These are phyloP conservation scores for Listronotus oregonensis DNA, from an alignment of 1,140 invertebrate species.

Conservation along the genomic window DNA sequence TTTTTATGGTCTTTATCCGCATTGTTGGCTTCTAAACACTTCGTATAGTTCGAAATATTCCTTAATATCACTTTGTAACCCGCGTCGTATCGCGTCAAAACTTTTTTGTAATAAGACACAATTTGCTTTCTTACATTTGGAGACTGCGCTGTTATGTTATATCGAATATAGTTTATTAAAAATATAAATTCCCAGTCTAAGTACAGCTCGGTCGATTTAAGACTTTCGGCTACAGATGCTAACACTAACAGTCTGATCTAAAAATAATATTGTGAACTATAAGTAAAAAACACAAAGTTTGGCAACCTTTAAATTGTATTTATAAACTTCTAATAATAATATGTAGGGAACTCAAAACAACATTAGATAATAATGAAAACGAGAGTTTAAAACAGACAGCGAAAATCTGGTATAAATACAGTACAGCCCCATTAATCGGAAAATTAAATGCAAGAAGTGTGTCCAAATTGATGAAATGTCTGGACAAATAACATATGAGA, in stretches of 20 bases:
- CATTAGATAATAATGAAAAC: too few relatives aligned
- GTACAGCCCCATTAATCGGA: too few relatives aligned
- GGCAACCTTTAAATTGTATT: too few relatives aligned
- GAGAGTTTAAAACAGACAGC: too few relatives aligned
- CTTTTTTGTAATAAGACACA: constrained; percentile 68
- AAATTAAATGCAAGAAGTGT: too few relatives aligned
- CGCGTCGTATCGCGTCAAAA: constrained; percentile 52
- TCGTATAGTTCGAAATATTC: constrained; percentile 32
- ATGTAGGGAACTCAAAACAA: too few relatives aligned
- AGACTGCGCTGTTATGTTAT: constrained; percentile 74
- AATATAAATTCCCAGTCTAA: constrained; percentile 66
- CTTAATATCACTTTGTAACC: constrained; percentile 38
- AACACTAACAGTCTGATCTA: constrained; percentile 63
- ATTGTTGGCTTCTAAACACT: constrained; percentile 15
- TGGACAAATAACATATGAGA: too few relatives aligned
- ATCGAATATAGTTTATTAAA: constrained; percentile 68
- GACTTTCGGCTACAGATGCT: constrained; percentile 74
- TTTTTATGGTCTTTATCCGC: constrained; percentile 15
- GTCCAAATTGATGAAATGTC: too few relatives aligned
- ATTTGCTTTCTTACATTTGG: constrained; percentile 67
- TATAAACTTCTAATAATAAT: too few relatives aligned
- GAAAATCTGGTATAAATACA: too few relatives aligned
- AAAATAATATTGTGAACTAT: constrained; percentile 17
- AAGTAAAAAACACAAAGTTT: too few relatives aligned
- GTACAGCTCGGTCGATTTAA: constrained; percentile 73